phyloP scores from a whole-genome alignment of 2,797 vertebrate species.

The Pantherophis vulpinus region DNA sequence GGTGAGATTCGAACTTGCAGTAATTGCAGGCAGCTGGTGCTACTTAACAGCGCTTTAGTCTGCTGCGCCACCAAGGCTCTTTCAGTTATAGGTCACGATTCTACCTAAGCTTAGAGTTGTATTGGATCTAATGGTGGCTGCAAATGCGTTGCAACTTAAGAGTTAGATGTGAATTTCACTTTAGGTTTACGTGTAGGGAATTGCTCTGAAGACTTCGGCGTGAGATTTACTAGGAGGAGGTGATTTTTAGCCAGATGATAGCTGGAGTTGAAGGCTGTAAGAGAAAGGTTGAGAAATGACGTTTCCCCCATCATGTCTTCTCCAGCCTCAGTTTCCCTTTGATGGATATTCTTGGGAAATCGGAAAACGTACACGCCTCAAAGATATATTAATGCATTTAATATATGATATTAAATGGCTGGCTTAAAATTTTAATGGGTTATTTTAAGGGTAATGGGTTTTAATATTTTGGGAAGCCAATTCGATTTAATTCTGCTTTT shows the following conservation, averaged over 20 bases:
- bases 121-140: background rate
- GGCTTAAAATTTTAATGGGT: too few species aligned
- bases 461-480: too few species aligned
- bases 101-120: background rate
- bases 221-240: background rate
- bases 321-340: background rate
- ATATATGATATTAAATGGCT: too few species aligned
- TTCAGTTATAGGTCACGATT: background rate
- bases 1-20: too few species aligned
- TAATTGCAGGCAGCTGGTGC: too few species aligned
- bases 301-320: background rate
- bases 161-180: background rate
- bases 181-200: background rate
- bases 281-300: background rate
- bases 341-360: background rate
- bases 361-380: background rate
- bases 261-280: background rate
- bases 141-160: background rate
- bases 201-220: background rate
- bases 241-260: background rate
- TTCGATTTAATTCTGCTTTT: too few species aligned
- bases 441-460: too few species aligned
- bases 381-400: background rate
- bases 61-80: too few species aligned
- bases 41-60: too few species aligned